phyloP scores from a whole-genome alignment of 1,140 invertebrate species.

The Drosophila rhopaloa region DNA sequence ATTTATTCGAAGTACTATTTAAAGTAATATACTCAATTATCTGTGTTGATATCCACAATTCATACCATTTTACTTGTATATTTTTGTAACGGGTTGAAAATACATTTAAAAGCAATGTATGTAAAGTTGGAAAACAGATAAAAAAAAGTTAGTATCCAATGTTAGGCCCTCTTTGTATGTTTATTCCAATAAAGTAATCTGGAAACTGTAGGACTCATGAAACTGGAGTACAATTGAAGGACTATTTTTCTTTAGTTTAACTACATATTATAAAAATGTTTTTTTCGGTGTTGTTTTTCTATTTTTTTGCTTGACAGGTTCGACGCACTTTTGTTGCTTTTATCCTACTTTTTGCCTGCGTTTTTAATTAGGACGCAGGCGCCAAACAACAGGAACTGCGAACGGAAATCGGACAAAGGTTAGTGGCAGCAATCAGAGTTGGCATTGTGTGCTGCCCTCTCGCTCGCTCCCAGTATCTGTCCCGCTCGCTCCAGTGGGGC shows the following conservation, averaged over 20 bases:
- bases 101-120: too few species aligned
- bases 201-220: neutral
- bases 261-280: slow-evolving; percentile 1
- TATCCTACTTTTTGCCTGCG: slow-evolving; percentile 27
- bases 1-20: too few species aligned
- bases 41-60: too few species aligned
- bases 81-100: too few species aligned
- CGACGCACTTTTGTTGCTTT: slow-evolving; percentile 60
- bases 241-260: neutral
- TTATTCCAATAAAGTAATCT: neutral
- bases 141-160: too few species aligned
- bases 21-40: too few species aligned
- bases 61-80: too few species aligned
- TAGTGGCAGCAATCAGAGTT: slow-evolving; percentile 49
- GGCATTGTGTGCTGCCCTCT: slow-evolving; percentile 12
- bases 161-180: too few species aligned
- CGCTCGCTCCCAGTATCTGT: slow-evolving; percentile 1
- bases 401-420: slow-evolving; percentile 52
- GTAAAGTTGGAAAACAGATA: too few species aligned
- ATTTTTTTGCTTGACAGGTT: slow-evolving; percentile 47
- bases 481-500: slow-evolving; percentile 12
- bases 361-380: slow-evolving; percentile 72
- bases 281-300: slow-evolving; percentile 6
- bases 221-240: too few species aligned
- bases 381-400: slow-evolving; percentile 28